These are phyloP conservation scores for Gordius sp. DNA, from an alignment of 2,888 invertebrate species.

Conservation along the genomic window DNA sequence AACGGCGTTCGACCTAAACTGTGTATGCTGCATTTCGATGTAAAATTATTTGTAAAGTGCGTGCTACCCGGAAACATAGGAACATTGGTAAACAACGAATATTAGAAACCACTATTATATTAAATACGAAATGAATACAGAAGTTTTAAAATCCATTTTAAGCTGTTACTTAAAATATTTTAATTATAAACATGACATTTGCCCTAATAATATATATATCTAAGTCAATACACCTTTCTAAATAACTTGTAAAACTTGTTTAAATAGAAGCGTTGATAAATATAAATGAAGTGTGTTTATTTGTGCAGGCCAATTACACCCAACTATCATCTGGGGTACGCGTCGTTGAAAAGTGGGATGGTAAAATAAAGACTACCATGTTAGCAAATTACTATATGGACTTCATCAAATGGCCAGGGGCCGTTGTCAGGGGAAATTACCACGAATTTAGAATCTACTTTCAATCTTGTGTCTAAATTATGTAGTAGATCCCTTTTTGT, in stretches of 20 bases:
- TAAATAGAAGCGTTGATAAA: not conserved
- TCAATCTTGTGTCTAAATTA: too few species aligned
- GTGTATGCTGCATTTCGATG: not conserved
- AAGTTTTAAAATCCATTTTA: too few species aligned
- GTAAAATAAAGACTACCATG: not conserved
- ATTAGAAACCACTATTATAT: too few species aligned
- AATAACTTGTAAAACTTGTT: not conserved
- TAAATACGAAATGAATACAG: too few species aligned
- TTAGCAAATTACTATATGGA: not conserved
- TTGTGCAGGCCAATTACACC: not conserved
- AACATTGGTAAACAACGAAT: too few species aligned
- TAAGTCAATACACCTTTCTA: too few species aligned
- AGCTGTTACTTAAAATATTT: too few species aligned
- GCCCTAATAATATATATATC: too few species aligned
- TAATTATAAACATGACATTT: too few species aligned
- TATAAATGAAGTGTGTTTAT: not conserved
- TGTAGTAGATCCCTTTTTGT: too few species aligned
- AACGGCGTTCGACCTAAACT: not conserved
- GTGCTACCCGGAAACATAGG: not conserved
- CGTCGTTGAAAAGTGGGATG: not conserved
- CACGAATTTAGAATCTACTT: not conserved
- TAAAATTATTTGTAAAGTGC: not conserved
- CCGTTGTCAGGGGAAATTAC: not conserved
- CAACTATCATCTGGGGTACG: not conserved
- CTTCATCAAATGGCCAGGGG: not conserved